Evolutionary conservation across 2,797 vertebrate species (phyloP).

Genomic region (Pangasius larnaudii): DNA sequence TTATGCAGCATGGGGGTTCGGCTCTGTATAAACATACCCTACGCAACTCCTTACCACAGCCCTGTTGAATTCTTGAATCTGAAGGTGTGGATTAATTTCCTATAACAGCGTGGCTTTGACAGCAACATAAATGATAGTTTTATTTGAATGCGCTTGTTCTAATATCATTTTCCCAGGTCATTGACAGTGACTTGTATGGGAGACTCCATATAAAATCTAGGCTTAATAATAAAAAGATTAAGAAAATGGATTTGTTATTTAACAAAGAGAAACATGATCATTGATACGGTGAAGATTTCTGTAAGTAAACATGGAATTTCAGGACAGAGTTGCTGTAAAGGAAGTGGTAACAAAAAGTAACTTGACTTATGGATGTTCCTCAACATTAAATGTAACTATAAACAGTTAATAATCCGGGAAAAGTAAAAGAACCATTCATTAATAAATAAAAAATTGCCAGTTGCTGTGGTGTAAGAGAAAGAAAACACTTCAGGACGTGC

Average conservation of each 20-base stretch:
- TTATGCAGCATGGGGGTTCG: not conserved
- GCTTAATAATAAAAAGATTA: not conserved
- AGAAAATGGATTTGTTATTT: not conserved
- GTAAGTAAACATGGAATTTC: not conserved
- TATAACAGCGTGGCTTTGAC: not conserved
- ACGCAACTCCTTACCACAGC: not conserved
- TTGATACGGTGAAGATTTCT: not conserved
- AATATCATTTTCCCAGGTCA: not conserved
- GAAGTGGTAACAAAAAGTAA: not conserved
- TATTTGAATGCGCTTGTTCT: not conserved
- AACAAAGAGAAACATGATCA: not conserved
- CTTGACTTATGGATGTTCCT: not conserved
- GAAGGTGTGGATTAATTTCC: conserved; percentile 2
- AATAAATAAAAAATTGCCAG: not conserved
- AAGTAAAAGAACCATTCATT: not conserved
- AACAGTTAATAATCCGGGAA: not conserved
- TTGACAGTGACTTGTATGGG: not conserved
- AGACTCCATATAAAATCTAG: not conserved
- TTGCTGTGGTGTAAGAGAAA: not conserved
- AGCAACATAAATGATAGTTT: not conserved
- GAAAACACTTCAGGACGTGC: not conserved
- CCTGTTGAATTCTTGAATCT: not conserved
- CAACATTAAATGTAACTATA: not conserved
- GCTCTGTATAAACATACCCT: conserved; percentile 24
- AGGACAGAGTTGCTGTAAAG: not conserved